phyloP scores from a whole-genome alignment of 2,888 invertebrate species.

The Acronicta aceris region DNA sequence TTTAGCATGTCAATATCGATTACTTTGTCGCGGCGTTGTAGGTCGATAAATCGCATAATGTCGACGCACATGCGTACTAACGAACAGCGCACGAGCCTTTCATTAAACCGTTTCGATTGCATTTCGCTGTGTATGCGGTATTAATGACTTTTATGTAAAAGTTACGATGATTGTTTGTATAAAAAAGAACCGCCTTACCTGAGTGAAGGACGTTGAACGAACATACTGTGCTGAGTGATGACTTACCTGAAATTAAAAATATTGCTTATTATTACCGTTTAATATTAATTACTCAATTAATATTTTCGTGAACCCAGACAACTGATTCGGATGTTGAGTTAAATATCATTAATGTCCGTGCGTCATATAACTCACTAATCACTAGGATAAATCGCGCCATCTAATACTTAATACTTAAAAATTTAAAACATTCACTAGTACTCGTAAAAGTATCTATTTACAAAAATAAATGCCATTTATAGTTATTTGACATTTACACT shows the following conservation, averaged over 20 bases:
- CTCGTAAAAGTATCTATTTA: too few species aligned
- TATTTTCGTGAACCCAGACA: neutral
- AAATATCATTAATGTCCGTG: too few species aligned
- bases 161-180: slow-evolving; percentile 71
- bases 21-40: slow-evolving; percentile 67
- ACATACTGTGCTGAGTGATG: slow-evolving; percentile 1
- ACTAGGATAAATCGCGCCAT: too few species aligned
- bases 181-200: slow-evolving; percentile 50
- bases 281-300: neutral
- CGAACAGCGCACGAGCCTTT: slow-evolving; percentile 72
- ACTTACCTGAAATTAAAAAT: slow-evolving; percentile 46
- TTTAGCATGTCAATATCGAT: slow-evolving; percentile 79
- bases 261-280: slow-evolving; percentile 4
- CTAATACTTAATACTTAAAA: too few species aligned
- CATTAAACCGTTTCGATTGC: slow-evolving; percentile 79
- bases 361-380: too few species aligned
- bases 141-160: slow-evolving; percentile 81
- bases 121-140: slow-evolving; percentile 70
- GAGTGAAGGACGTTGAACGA: slow-evolving; percentile 3
- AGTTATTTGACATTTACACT: too few species aligned
- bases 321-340: too few species aligned
- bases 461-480: too few species aligned
- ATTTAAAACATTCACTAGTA: too few species aligned
- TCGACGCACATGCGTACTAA: slow-evolving; percentile 71
- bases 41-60: slow-evolving; percentile 76